Base-by-base conservation (phyloP, 2,797 vertebrate species). In the Coccyzus lansbergi region DNA sequence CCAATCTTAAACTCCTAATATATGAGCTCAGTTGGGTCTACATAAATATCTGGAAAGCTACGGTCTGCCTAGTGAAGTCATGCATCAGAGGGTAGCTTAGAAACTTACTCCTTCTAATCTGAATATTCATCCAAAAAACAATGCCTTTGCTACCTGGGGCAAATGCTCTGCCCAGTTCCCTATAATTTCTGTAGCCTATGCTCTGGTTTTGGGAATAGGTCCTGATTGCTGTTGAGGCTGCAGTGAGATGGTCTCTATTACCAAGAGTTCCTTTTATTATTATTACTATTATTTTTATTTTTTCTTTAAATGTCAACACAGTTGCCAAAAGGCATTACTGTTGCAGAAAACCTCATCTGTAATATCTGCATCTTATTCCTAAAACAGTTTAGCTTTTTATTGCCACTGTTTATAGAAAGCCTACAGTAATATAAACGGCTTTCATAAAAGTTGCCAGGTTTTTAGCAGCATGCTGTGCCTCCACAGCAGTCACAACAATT, bases 401-500 rank as follows among this genome's bases (percentile, higher is more conserved):
- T 96, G 91, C 91, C 62, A 79, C 85, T 94, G 92, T 96, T 97
- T 96, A 96, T 92, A 94, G 90, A 89, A 94, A 96, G 93, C 75
- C 83, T 83, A 91, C 94, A 93, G 79, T 86, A 93, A 92, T 96
- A 97, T 84, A 96, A 97, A 97, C 48, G 46, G 33, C 72, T 96
- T 97, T 97, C 95, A 93, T 97, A 97, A 97, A 97, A 89, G 93
- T 95, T 88, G 91, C 92, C 94, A 92, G 91, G 84, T 95, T 93
- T 96, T 92, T 94, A 96, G 86, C 92, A 93, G 90, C 96, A 92
- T 82, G 93, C 91, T 97, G 92, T 91, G 93, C 88, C 70, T 96
- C 86, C 85, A 94, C 95, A 97, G 78, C 93, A 91, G 86, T 77
- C 90, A 86, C 86, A 93, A 84, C 83, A 94, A 96, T 95, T 96